These are phyloP conservation scores for Leptodactylus fuscus DNA, from an alignment of 2,113 vertebrate genomes.

Conservation along the genomic window DNA sequence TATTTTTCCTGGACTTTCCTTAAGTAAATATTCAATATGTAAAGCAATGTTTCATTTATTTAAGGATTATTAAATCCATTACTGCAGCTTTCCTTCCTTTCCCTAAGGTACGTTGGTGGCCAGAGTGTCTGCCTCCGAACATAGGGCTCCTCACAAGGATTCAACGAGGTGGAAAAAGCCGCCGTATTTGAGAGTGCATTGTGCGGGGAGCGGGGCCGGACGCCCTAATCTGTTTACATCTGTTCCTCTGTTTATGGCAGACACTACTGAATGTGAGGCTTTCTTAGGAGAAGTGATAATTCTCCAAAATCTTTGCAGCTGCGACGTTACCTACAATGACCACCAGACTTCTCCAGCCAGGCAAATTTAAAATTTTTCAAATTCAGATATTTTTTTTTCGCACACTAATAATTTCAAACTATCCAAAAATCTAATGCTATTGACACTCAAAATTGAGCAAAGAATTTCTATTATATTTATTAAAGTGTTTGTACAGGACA, in stretches of 20 bases:
- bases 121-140: constrained; percentile 41
- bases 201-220: not conserved
- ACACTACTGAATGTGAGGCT: constrained; percentile 23
- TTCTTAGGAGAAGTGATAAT: constrained; percentile 31
- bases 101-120: constrained; percentile 51
- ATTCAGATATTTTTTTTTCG: no score
- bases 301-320: not conserved
- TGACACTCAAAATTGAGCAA: no score
- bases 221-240: not conserved
- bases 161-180: constrained; percentile 35
- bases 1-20: constrained; percentile 57
- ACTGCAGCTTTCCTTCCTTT: constrained; percentile 53
- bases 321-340: not conserved
- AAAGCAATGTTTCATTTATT: constrained; percentile 58
- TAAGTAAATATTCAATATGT: constrained; percentile 53
- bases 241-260: constrained; percentile 2
- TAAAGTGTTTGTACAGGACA: no score
- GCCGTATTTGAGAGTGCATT: constrained; percentile 3
- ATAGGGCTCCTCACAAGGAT: constrained; percentile 22
- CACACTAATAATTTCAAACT: no score
- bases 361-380: no score
- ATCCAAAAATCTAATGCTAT: no score
- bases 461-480: no score
- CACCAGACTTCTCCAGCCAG: no score
- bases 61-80: constrained; percentile 60